phyloP scores from a whole-genome alignment of 2,797 vertebrate genomes.

The Syncerus caffer region DNA sequence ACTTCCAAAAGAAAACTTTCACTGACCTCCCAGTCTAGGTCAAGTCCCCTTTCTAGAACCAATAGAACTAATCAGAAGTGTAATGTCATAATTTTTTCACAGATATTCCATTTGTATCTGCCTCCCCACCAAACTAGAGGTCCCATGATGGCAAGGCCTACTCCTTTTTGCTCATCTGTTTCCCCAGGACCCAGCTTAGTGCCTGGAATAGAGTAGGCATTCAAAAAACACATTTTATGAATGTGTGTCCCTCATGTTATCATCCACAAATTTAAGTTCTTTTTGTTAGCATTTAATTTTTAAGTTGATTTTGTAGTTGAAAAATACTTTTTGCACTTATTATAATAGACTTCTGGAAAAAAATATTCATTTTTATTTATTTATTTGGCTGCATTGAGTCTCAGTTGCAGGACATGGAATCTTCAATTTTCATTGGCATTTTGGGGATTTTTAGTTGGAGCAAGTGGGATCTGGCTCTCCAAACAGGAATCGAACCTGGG shows the following conservation, averaged over 20 bases:
- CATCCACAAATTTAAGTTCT: not conserved
- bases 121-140: not conserved
- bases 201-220: not conserved
- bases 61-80: not conserved
- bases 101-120: not conserved
- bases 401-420: not conserved
- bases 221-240: not conserved
- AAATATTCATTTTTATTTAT: not conserved
- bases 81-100: not conserved
- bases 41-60: not conserved
- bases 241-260: not conserved
- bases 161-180: not conserved
- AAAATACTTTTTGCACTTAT: not conserved
- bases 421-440: not conserved
- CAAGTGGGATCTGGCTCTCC: not conserved
- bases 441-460: not conserved
- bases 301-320: not conserved
- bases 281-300: not conserved
- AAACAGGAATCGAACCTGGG: not conserved
- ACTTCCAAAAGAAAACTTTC: not conserved
- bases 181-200: not conserved
- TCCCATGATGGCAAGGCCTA: not conserved
- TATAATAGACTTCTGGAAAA: not conserved
- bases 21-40: not conserved
- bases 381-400: not conserved